Evolutionary conservation across 1,140 invertebrate genomes (phyloP), one percentile per base, ranked within the genome.

Genomic region (Ruditapes philippinarum): DNA sequence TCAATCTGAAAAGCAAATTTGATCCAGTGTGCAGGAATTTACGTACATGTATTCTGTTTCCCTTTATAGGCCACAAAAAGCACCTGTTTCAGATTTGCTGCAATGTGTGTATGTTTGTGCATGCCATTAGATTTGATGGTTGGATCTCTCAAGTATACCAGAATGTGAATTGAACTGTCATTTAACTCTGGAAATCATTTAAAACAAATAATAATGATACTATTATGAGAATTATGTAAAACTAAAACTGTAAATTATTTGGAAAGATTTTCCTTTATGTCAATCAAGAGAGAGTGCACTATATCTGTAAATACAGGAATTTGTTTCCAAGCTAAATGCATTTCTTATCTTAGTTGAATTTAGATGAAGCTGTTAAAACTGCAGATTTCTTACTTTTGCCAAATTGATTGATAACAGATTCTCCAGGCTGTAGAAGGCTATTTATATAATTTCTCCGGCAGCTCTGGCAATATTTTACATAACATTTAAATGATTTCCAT

Each of bases 91-190:
- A 78, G 42, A 45, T 51, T 78, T 54, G 45, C 45, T 40, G 74
- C 7, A 33, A 25, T 57, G 74, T 78, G 45, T 49, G 74, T 78
- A 57, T 51, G 31, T 51, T 78, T 78, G 49, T 78, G 74, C 74
- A 78, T 78, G 74, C 28, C 45, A 78, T 78, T 78, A 78, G 74
- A 78, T 54, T n/a, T 78, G 74, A 78, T 78, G 45, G 45, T 57
- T 45, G 3, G 11, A 78, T 38, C 28, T 38, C 49, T 54, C 25
- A 78, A 78, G 38, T 36, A 14, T 25, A 78, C 31, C 28, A 54
- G n/a, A 9, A 14, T 78, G 74, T 54, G 74, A 54, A 57, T 36
- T 38, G 54, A 14, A 31, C 45, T 38, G 0, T 70, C 36, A 22
- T 36, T 17, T 38, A 38, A 14, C 33, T 38, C 3, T 36, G 33